These are phyloP conservation scores for Aleiodes alternator DNA, from an alignment of 2,888 invertebrate genomes.

Conservation along the genomic window DNA sequence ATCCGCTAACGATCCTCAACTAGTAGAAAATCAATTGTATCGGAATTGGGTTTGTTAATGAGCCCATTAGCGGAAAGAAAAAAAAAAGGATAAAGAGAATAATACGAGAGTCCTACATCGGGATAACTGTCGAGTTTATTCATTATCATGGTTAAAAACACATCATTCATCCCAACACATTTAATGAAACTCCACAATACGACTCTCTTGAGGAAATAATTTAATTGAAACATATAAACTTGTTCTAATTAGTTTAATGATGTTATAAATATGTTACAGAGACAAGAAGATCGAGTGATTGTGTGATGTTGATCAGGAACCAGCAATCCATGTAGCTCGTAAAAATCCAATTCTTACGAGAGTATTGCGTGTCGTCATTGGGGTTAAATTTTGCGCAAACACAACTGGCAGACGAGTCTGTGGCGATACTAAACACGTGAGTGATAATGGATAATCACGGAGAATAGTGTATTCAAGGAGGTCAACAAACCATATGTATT, in stretches of 20 bases:
- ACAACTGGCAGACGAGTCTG: slow-evolving; percentile 36
- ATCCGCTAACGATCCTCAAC: slow-evolving; percentile 22
- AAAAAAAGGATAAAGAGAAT: too few relatives aligned
- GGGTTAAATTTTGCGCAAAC: slow-evolving; percentile 43
- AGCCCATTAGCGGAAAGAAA: background rate
- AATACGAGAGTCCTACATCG: too few relatives aligned
- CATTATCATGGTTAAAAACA: too few relatives aligned
- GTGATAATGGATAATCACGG: slow-evolving; percentile 53
- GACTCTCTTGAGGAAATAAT: too few relatives aligned
- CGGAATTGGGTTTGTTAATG: slow-evolving; percentile 14
- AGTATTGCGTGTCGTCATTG: slow-evolving; percentile 48
- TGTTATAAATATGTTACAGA: background rate
- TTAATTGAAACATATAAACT: too few relatives aligned
- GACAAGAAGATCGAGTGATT: too few relatives aligned
- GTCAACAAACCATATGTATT: background rate
- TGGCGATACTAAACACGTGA: slow-evolving; percentile 42
- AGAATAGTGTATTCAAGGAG: slow-evolving; percentile 44
- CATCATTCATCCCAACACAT: too few relatives aligned
- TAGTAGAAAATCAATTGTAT: slow-evolving; percentile 15
- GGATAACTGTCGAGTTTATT: too few relatives aligned
- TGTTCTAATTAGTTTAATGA: background rate
- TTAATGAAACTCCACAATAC: too few relatives aligned
- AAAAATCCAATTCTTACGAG: slow-evolving; percentile 54
- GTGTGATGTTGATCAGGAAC: background rate
- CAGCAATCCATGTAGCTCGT: slow-evolving; percentile 35